phyloP scores from a whole-genome alignment of 2,113 vertebrate genomes.

The Aptenodytes patagonicus region DNA sequence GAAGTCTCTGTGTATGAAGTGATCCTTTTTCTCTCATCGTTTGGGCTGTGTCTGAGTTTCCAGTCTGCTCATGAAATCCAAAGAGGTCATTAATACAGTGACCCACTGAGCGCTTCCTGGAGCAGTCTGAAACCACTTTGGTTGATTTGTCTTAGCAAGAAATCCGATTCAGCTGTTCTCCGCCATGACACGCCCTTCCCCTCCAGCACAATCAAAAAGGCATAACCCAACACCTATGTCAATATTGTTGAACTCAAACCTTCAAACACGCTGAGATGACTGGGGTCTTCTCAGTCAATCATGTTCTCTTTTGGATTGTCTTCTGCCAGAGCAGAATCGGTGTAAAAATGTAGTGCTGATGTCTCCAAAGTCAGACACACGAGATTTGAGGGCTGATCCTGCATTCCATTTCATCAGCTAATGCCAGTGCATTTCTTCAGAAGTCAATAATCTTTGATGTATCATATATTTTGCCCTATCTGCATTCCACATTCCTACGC shows the following conservation, averaged over 20 bases:
- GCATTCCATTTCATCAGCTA: background rate
- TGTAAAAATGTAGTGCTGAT: background rate
- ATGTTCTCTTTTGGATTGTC: background rate
- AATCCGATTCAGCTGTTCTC: background rate
- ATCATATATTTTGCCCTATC: background rate
- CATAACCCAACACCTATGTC: background rate
- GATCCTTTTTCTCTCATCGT: background rate
- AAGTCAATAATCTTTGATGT: background rate
- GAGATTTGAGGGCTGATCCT: background rate
- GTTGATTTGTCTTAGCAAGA: background rate
- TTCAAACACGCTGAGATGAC: fast-evolving
- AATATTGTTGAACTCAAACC: background rate
- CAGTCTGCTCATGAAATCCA: background rate
- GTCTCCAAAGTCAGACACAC: background rate
- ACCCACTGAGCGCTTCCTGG: background rate
- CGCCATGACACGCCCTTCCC: background rate
- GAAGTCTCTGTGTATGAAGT: background rate
- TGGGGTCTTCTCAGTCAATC: background rate
- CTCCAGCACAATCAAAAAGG: background rate
- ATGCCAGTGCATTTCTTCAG: background rate
- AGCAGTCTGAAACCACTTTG: background rate
- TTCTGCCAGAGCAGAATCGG: background rate
- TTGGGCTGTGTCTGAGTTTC: background rate
- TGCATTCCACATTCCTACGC: background rate
- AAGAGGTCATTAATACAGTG: background rate